A percentile compares a stretch with the other conserved stretches of the same genome.
These are phyloP conservation scores for Nephrotoma guestfalica DNA, from an alignment of 2,888 invertebrate genomes.

Conservation along the genomic window DNA sequence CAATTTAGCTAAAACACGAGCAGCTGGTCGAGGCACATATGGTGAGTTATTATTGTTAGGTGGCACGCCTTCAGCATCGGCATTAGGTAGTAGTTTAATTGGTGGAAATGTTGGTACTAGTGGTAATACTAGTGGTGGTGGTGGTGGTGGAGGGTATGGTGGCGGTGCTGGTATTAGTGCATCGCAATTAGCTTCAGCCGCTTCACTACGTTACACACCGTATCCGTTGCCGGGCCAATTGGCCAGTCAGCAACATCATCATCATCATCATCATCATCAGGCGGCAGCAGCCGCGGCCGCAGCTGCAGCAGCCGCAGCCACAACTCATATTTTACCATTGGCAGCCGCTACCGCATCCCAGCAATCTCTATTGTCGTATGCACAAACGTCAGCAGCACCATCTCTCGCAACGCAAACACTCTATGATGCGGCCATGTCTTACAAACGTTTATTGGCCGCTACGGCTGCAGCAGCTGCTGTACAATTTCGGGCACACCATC, in stretches of 20 bases:
- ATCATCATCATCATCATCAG: conserved; percentile 19
- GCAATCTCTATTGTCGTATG: conserved; percentile 36
- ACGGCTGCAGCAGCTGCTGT: conserved; percentile 29
- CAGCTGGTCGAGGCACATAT: conserved; percentile 90
- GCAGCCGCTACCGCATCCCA: conserved; percentile 29
- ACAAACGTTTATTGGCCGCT: conserved; percentile 31
- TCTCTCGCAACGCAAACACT: conserved; percentile 37
- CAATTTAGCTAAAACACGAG: conserved; percentile 88
- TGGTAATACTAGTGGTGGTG: conserved; percentile 14
- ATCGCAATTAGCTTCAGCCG: conserved; percentile 22
- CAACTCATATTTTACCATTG: conserved; percentile 21
- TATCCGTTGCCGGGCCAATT: conserved; percentile 43
- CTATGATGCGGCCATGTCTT: conserved; percentile 29
- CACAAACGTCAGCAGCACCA: conserved; percentile 46
- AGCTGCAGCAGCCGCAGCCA: conserved; percentile 16
- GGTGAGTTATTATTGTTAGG: conserved; percentile 91
- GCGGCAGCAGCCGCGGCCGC: conserved; percentile 19
- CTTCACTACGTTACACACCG: conserved; percentile 44
- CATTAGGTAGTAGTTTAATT: conserved; percentile 19
- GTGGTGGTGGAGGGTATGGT: conserved; percentile 28
- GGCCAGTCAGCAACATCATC: conserved; percentile 31
- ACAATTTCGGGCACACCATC: conserved; percentile 25
- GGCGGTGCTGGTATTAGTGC: conserved; percentile 17
- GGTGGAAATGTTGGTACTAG: conserved; percentile 12
- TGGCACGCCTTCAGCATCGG: conserved; percentile 46